Conservation (phyloP, 1,140 invertebrate species). For the Zophobas morio region DNA sequence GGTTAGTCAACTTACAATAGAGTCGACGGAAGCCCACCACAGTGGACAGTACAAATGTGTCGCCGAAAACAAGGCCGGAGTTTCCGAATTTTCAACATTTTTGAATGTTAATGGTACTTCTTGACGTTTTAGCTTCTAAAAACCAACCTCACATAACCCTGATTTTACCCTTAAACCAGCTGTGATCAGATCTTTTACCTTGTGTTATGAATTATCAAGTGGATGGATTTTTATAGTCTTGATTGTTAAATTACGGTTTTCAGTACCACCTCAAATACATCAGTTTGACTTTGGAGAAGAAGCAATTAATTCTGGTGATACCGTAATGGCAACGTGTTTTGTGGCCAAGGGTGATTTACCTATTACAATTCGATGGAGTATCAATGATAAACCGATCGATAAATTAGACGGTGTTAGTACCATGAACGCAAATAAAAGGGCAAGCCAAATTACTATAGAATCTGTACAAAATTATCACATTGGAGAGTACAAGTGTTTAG, state of each 20-base stretch:
- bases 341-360: conserved; percentile 78
- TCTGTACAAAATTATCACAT: conserved; percentile 81
- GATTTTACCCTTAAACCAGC: no score
- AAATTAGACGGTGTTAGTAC: conserved; percentile 57
- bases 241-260: no score
- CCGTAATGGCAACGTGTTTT: conserved; percentile 74
- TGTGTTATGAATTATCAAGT: no score
- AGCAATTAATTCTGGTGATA: conserved; percentile 63
- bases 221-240: no score
- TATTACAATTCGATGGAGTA: conserved; percentile 75
- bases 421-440: conserved; percentile 66
- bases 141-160: no score
- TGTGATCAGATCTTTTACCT: no score
- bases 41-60: conserved; percentile 77
- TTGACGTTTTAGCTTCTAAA: not conserved
- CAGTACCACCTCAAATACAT: no score
- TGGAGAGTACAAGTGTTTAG: conserved; percentile 76
- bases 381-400: conserved; percentile 69
- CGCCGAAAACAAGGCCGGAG: conserved; percentile 75
- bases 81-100: conserved; percentile 73
- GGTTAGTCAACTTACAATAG: conserved; percentile 74
- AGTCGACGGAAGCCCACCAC: conserved; percentile 72
- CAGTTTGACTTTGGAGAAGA: no score
- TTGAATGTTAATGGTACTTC: conserved; percentile 76
- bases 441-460: conserved; percentile 80